Conservation (phyloP, 2,797 vertebrate genomes). For the Platyrinchus mystaceus region DNA sequence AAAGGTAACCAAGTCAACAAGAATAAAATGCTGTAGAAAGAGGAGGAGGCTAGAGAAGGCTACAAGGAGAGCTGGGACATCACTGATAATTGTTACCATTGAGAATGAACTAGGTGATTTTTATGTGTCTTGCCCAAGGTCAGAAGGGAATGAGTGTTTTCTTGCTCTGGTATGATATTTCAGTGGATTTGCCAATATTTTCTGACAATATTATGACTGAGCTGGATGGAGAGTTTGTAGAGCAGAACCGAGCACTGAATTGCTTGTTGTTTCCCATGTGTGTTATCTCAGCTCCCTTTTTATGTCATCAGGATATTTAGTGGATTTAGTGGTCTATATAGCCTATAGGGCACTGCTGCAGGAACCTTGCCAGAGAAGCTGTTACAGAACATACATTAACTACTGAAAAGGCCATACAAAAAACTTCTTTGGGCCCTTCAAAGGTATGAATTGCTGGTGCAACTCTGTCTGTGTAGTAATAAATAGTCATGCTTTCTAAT, state of each 20-base stretch:
- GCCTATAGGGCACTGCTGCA: neutral
- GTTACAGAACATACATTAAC: neutral
- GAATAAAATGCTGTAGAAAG: neutral
- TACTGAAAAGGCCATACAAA: neutral
- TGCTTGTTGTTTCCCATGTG: neutral
- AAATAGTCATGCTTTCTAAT: neutral
- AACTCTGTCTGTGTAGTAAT: neutral
- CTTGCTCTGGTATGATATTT: neutral
- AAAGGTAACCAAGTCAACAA: neutral
- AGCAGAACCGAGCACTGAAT: neutral
- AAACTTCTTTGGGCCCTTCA: neutral
- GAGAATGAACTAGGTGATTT: neutral
- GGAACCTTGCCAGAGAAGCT: neutral
- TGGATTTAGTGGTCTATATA: neutral
- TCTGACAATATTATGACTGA: neutral
- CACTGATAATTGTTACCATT: neutral
- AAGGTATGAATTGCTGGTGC: neutral
- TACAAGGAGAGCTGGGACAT: neutral
- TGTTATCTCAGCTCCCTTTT: neutral
- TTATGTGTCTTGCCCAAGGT: neutral
- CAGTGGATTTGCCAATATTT: constrained; percentile 14
- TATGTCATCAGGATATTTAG: neutral
- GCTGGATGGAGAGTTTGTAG: neutral
- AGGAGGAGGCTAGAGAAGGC: neutral
- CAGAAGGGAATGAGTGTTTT: neutral